Evolutionary conservation across 2,797 vertebrate genomes (phyloP), one percentile per base, ranked within the genome.

Genomic region (Merluccius polli): DNA sequence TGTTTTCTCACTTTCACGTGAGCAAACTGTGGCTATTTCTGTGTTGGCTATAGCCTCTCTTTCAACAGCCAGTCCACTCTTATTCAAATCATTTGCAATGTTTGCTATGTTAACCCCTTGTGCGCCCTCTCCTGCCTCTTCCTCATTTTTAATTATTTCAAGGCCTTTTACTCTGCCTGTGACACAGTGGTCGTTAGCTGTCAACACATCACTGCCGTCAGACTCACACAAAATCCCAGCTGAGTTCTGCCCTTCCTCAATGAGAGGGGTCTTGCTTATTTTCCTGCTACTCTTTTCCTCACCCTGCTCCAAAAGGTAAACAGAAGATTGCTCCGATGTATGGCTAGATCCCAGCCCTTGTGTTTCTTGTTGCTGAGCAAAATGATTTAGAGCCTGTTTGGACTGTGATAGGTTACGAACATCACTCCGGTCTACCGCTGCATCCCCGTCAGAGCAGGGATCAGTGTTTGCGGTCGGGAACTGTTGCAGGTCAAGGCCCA

Each of bases 331-430:
- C 78, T 86, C 86, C 77, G 80, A 77, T 75, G 72, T 78, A 70
- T 70, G 78, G 78, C 65, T 87, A 75, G 79, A 81, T 83, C 67
- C 77, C 38, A 81, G 81, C 78, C 31, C 15, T 75, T 76, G 81
- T 30, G 78, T 74, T 83, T 87, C 76, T 80, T 80, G 86, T 87
- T 85, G 88, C 82, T 79, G 83, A 83, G 79, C 80, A 85, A 89
- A 90, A 90, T 78, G 70, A 77, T 86, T 88, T 86, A 84, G 78
- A 83, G 84, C 77, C 70, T 15, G 32, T 71, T 65, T 70, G 35
- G 72, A 59, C 63, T 75, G 73, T 18, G 83, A 91, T 82, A 89
- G 90, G 89, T 78, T 71, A 70, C 70, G 71, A 80, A 74, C 79
- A 73, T 67, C 78, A 72, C 21, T 78, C 35, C 71, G 75, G 78